These are phyloP conservation scores for Turritopsis dohrnii DNA, from an alignment of 30 jellyfish, hydroid and myxozoan genomes.

Conservation along the genomic window DNA sequence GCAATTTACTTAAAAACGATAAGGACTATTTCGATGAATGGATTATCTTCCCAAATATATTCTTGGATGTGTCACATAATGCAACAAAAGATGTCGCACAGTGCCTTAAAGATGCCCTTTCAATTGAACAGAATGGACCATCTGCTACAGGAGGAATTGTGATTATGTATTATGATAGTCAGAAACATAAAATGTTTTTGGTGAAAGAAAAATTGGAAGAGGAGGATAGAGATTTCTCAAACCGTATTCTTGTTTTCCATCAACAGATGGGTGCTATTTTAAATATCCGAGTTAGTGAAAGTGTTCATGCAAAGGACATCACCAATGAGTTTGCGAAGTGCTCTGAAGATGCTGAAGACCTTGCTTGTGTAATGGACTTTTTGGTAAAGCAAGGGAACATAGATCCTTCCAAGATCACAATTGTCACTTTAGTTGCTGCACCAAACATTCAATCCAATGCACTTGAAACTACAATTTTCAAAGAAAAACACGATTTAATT, in stretches of 20 bases:
- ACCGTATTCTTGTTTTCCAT: background rate
- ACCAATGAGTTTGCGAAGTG: background rate
- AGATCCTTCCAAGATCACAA: background rate
- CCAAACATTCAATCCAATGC: background rate
- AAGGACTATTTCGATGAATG: background rate
- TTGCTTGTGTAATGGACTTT: background rate
- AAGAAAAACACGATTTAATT: background rate
- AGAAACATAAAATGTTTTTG: background rate
- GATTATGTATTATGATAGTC: background rate
- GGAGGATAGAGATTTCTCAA: background rate
- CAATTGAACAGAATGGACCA: background rate
- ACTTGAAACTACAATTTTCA: background rate
- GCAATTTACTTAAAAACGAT: background rate
- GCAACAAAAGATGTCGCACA: background rate
- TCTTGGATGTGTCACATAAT: background rate
- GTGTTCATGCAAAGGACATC: background rate
- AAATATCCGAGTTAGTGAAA: background rate
- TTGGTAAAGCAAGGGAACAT: background rate
- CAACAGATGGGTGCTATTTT: background rate
- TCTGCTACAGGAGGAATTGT: background rate
- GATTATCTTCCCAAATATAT: background rate
- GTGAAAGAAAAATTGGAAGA: background rate
- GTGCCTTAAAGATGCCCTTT: background rate
- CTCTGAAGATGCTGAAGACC: background rate
- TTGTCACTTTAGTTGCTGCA: background rate